Base-by-base conservation (phyloP, 2,888 invertebrate genomes). In the Orchesella flavescens region DNA sequence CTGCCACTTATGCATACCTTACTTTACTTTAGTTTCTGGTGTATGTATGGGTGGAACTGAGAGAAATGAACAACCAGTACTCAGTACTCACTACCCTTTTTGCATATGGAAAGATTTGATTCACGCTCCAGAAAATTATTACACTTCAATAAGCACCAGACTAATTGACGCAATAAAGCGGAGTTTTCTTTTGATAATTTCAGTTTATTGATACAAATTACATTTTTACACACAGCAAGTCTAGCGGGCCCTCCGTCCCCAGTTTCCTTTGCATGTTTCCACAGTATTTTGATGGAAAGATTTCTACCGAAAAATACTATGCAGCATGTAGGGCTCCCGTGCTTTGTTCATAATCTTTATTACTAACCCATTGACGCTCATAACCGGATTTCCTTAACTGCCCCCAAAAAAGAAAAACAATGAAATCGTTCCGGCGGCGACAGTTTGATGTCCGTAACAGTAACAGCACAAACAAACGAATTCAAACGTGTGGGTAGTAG, bases 371-470 rank as follows among this genome's bases (percentile, higher is more conserved):
- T 81, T 81, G 81, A 81, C 74, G 75, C 81, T 81, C 69, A 81
- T 75, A 57, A 59, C 74, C 81, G 81, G 81, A 81, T 81, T 81
- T 81, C 81, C 81, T 75, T 81, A 75, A 75, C 69, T 53, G 73
- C 59, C 73, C 59, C 66, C 59, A n/a, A 46, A 44, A 61, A 61
- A 69, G 61, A 53, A 81, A 75, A 59, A 63, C 74, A 34, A 53
- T 19, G 81, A 61, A 81, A 68, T 43, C 69, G 72, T 81, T 81
- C 81, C 81, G 81, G 74, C 81, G 81, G 81, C 81, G 81, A 81
- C 81, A 81, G 74, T 81, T 81, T 81, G 69, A 75, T 68, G 53
- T 69, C 63, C 49, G 74, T 81, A 74, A 81, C 74, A 81, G 66
- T 55, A 7, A 7, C 44, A 44, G 57, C 74, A 74, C 49, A 78